These are phyloP conservation scores for Odontophorus gujanensis DNA, from an alignment of 2,113 vertebrate genomes.

Conservation along the genomic window DNA sequence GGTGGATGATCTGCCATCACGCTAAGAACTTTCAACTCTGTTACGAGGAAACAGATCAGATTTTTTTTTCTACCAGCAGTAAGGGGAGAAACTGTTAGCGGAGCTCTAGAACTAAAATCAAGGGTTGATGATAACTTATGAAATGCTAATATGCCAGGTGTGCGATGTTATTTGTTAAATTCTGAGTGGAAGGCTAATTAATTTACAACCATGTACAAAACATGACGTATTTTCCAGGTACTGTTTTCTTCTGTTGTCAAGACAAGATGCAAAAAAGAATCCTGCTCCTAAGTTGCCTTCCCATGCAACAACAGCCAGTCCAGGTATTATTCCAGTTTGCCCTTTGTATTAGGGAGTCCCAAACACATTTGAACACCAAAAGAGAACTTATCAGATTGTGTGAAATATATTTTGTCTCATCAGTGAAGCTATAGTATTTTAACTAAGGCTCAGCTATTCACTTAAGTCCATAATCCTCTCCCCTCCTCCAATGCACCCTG, in stretches of 20 bases:
- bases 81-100: neutral
- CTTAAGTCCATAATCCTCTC: neutral
- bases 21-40: conserved; percentile 41
- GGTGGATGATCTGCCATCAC: conserved; percentile 47
- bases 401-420: neutral
- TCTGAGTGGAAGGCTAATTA: neutral
- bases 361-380: neutral
- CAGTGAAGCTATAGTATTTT: neutral
- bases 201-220: neutral
- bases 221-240: neutral
- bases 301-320: neutral
- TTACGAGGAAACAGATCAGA: conserved; percentile 42
- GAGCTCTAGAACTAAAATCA: neutral
- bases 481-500: accelerated
- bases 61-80: neutral
- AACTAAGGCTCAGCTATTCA: neutral
- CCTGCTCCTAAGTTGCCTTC: neutral
- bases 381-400: neutral
- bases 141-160: conserved; percentile 10
- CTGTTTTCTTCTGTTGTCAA: neutral
- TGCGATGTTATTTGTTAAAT: neutral
- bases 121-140: conserved; percentile 12
- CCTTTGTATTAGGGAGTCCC: neutral
- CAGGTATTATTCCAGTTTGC: neutral
- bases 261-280: neutral